Percentiles rank a stretch among this genome's conserved stretches.
Conservation (phyloP, 2,797 vertebrate genomes). For the Enteromius argenteus region DNA sequence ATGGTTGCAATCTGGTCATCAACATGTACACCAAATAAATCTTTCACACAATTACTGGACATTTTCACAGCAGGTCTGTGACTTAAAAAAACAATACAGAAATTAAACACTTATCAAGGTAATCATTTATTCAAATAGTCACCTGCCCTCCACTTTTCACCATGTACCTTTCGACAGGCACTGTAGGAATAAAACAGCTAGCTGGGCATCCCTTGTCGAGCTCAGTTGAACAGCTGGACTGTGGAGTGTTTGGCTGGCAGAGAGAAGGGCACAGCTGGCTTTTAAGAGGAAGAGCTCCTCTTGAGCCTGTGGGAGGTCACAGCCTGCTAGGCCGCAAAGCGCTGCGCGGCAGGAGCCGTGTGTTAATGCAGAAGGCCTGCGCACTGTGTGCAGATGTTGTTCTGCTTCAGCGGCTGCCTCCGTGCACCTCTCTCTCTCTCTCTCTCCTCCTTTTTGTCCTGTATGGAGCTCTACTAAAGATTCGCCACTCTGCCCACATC, state of each 20-base stretch:
- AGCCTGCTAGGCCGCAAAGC: conserved; percentile 81
- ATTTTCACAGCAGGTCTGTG: background rate
- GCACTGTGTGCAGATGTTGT: conserved; percentile 81
- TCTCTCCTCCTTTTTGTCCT: background rate
- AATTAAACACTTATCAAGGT: background rate
- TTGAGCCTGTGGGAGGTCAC: conserved; percentile 80
- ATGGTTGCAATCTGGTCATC: background rate
- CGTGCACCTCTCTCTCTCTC: background rate
- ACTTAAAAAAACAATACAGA: background rate
- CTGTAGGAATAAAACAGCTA: conserved; percentile 27
- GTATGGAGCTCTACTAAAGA: conserved; percentile 29
- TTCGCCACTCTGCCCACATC: conserved; percentile 57
- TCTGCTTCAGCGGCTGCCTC: conserved; percentile 69
- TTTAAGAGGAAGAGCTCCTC: conserved; percentile 82
- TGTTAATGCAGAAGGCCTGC: conserved; percentile 80
- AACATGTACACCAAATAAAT: background rate
- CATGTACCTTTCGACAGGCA: conserved; percentile 18
- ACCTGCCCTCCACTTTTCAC: conserved; percentile 11
- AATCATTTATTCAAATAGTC: conserved; percentile 3
- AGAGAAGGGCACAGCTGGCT: conserved; percentile 82
- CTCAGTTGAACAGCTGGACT: conserved; percentile 85
- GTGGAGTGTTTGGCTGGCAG: conserved; percentile 78
- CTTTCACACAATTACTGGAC: background rate
- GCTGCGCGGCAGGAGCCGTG: conserved; percentile 72
- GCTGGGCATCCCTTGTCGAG: conserved; percentile 65